Percentiles rank a stretch among this genome's conserved stretches.
Evolutionary conservation across 2,113 vertebrate species (phyloP).

Genomic region (Numenius arquata): DNA sequence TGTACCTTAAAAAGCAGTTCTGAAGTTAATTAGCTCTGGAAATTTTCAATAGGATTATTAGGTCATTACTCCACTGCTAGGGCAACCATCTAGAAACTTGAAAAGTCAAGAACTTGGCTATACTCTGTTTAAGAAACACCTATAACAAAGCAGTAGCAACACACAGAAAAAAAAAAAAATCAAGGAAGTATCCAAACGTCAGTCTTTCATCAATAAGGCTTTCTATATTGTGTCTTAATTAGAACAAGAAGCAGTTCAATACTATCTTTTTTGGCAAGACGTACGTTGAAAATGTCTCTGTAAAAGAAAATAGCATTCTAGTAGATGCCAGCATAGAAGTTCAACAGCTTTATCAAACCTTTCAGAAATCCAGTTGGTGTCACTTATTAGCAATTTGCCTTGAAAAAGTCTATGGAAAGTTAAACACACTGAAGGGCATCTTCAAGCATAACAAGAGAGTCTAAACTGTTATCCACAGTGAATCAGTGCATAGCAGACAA

Average conservation of each 20-base stretch:
- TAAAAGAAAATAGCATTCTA: background rate
- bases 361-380: background rate
- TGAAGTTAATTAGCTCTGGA: background rate
- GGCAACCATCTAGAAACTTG: background rate
- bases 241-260: background rate
- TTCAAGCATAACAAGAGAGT: background rate
- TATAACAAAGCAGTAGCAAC: background rate
- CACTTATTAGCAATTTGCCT: background rate
- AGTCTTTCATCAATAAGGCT: background rate
- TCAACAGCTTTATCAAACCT: background rate
- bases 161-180: background rate
- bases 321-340: background rate
- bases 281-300: background rate
- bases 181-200: background rate
- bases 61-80: background rate
- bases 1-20: background rate
- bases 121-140: background rate
- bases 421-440: background rate
- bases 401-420: background rate
- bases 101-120: background rate
- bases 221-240: background rate
- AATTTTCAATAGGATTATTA: background rate
- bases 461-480: background rate
- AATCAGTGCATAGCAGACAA: background rate
- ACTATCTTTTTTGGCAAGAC: background rate